Conservation (phyloP, 2,888 invertebrate genomes). For the Cryptocephalus primarius region DNA sequence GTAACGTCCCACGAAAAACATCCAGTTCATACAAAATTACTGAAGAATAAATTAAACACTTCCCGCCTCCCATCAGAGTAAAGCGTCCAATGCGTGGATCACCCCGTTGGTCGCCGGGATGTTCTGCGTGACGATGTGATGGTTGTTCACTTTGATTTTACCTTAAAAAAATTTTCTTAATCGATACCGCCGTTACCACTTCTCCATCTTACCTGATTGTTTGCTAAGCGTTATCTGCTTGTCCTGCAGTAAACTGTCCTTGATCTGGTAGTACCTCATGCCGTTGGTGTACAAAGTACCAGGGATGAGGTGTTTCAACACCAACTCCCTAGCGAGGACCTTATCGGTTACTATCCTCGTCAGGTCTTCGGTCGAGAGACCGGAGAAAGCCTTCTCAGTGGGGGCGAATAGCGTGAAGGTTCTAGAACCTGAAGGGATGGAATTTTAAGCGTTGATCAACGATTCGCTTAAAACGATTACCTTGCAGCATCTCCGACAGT, state of each 20-base stretch:
- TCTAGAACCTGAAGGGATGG: conserved; percentile 51
- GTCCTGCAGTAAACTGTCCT: conserved; percentile 64
- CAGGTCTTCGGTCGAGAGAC: conserved; percentile 49
- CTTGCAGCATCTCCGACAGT: conserved; percentile 61
- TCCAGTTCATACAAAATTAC: neutral
- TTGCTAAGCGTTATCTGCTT: conserved; percentile 72
- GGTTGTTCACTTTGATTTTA: conserved; percentile 74
- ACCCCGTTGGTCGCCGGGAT: conserved; percentile 84
- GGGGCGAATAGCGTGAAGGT: conserved; percentile 81
- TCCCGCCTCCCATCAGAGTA: conserved; percentile 43
- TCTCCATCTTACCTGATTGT: conserved; percentile 47
- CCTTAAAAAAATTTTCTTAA: conserved; percentile 43
- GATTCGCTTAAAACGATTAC: no score
- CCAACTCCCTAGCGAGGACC: conserved; percentile 58
- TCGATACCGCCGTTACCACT: neutral
- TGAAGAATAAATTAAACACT: neutral
- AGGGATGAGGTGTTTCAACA: conserved; percentile 64
- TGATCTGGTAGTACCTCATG: conserved; percentile 78
- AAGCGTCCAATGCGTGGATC: conserved; percentile 68
- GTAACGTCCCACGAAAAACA: no score
- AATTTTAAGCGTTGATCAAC: no score
- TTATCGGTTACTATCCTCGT: conserved; percentile 50
- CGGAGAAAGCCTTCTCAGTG: conserved; percentile 69
- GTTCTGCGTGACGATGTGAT: conserved; percentile 71
- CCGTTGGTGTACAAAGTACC: conserved; percentile 76